Evolutionary conservation across 2,113 vertebrate species (phyloP).

Genomic region (Crypturellus undulatus): DNA sequence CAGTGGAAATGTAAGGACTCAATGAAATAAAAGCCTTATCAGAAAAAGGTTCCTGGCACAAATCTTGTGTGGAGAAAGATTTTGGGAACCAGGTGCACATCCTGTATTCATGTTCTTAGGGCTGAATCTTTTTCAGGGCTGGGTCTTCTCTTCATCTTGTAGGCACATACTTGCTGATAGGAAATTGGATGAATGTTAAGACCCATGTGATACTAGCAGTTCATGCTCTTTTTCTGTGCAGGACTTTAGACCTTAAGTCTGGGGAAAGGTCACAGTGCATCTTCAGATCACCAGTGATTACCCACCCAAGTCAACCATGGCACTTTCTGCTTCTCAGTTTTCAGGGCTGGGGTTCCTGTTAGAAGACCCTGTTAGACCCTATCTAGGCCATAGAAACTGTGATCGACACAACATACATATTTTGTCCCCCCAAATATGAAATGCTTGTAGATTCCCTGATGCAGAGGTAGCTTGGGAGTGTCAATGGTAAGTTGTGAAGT

Average conservation of each 20-base stretch:
- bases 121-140: neutral
- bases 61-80: neutral
- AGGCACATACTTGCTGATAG: neutral
- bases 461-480: neutral
- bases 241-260: neutral
- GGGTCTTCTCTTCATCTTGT: neutral
- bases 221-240: neutral
- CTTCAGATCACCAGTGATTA: neutral
- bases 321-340: neutral
- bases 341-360: neutral
- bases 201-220: neutral
- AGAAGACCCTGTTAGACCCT: neutral
- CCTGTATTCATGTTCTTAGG: neutral
- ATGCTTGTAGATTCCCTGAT: neutral
- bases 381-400: neutral
- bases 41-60: rapidly evolving
- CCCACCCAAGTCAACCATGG: neutral
- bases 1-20: neutral
- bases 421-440: neutral
- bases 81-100: neutral
- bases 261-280: neutral
- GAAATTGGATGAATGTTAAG: neutral
- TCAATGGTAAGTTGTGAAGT: neutral
- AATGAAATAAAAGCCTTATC: neutral
- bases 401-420: rapidly evolving